Conservation (phyloP, 2,113 vertebrate species). For the Nematolebias whitei region DNA sequence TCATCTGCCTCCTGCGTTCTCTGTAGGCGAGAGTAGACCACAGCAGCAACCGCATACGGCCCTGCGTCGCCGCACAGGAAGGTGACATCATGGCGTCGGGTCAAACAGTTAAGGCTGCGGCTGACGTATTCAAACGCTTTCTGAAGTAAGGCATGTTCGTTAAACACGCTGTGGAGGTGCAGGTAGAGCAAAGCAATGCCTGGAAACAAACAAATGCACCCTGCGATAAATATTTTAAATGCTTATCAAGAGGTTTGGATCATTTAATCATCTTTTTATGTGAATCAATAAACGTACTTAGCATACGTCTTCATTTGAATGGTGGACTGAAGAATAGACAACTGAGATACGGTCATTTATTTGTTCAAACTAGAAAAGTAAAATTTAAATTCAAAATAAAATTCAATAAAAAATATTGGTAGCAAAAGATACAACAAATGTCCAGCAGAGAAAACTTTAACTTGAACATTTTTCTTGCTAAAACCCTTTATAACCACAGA, state of each 20-base stretch:
- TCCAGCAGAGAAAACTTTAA: too few relatives aligned
- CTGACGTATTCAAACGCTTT: slow-evolving; percentile 83
- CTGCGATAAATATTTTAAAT: background rate
- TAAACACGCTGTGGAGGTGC: slow-evolving; percentile 87
- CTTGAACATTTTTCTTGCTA: background rate
- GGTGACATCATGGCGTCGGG: slow-evolving; percentile 86
- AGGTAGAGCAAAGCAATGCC: slow-evolving; percentile 94
- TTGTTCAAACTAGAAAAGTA: too few relatives aligned
- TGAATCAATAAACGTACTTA: too few relatives aligned
- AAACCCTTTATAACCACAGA: too few relatives aligned
- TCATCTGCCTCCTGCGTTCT: slow-evolving; percentile 86
- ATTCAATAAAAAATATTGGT: too few relatives aligned
- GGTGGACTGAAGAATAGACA: too few relatives aligned
- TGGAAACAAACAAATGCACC: slow-evolving; percentile 50
- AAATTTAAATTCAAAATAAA: too few relatives aligned
- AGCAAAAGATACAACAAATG: background rate
- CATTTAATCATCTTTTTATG: too few relatives aligned
- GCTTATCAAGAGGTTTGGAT: too few relatives aligned
- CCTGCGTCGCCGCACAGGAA: slow-evolving; percentile 94
- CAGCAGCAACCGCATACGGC: slow-evolving; percentile 89
- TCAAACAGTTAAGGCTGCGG: slow-evolving; percentile 86
- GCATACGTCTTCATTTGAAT: too few relatives aligned
- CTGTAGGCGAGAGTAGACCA: slow-evolving; percentile 85
- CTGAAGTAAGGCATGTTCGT: slow-evolving; percentile 85
- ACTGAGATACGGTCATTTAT: too few relatives aligned